phyloP scores from a whole-genome alignment of 2,113 vertebrate genomes.

The Trogon surrucura region DNA sequence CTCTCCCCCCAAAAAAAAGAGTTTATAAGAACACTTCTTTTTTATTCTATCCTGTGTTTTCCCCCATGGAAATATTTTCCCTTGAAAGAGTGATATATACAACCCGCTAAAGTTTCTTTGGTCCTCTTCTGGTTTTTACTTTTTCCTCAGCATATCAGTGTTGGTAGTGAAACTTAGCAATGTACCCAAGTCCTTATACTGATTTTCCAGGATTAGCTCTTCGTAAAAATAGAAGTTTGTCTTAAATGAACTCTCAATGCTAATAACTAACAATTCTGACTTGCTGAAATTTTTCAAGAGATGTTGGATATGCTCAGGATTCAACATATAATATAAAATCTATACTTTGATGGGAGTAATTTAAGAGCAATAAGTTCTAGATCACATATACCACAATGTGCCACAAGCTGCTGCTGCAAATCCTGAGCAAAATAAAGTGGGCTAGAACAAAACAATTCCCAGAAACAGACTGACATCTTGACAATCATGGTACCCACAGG shows the following conservation, averaged over 20 bases:
- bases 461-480: not conserved
- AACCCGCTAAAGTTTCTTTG: not conserved
- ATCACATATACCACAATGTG: not conserved
- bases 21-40: not conserved
- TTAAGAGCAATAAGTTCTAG: not conserved
- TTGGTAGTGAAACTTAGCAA: not conserved
- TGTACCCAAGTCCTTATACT: not conserved
- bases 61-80: not conserved
- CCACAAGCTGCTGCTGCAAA: not conserved
- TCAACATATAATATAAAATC: not conserved
- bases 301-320: not conserved
- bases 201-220: not conserved
- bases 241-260: not conserved
- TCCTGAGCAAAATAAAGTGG: not conserved
- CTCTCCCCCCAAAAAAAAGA: fast-evolving
- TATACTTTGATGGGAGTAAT: not conserved
- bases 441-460: not conserved
- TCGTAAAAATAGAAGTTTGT: not conserved
- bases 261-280: not conserved
- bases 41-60: not conserved
- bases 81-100: not conserved
- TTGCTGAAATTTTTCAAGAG: not conserved
- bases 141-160: not conserved
- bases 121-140: not conserved
- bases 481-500: not conserved